phyloP scores from a whole-genome alignment of 2,888 invertebrate species.

The Chloromyia formosa region DNA sequence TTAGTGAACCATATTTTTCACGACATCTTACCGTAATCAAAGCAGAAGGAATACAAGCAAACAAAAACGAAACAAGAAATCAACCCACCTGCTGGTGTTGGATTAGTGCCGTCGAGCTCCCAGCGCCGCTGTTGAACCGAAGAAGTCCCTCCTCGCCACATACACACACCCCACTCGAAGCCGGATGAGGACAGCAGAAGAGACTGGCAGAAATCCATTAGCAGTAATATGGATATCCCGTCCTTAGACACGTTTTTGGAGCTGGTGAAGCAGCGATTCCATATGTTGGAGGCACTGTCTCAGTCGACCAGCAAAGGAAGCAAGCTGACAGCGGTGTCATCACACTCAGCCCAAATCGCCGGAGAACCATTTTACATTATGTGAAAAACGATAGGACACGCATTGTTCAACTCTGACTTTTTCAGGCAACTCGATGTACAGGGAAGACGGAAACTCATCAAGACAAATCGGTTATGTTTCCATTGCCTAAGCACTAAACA shows the following conservation, averaged over 20 bases:
- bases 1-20: no score
- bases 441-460: not conserved
- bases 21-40: no score
- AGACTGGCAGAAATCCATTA: no score
- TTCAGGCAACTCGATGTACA: not conserved
- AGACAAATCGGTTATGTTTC: not conserved
- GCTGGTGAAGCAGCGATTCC: not conserved
- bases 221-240: no score
- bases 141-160: no score
- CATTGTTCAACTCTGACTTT: not conserved
- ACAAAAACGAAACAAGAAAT: no score
- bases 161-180: not conserved
- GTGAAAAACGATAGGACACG: not conserved
- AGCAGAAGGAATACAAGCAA: no score
- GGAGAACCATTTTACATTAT: not conserved
- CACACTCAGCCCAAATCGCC: not conserved
- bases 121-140: no score
- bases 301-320: not conserved
- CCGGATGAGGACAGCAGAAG: not conserved
- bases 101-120: no score
- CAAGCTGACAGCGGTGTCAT: not conserved
- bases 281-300: no score
- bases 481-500: not conserved
- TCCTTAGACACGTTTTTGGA: not conserved
- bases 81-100: no score